Base-by-base conservation (phyloP, 2,888 invertebrate species). In the Oasisia sp. region DNA sequence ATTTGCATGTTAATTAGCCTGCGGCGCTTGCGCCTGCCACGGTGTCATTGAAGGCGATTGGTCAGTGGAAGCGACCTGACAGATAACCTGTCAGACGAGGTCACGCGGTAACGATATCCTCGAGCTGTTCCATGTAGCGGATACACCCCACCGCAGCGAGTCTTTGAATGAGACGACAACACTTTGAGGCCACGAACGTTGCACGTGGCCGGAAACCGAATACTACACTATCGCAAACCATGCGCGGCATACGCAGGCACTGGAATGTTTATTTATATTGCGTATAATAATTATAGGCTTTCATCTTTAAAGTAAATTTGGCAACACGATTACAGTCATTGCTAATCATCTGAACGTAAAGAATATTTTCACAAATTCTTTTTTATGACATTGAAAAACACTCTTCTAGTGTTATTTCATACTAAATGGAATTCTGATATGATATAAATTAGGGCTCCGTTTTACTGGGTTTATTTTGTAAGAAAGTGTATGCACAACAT, bases 21-120 rank as follows among this genome's bases (percentile, higher is more conserved):
- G 74, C 74, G 74, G 74, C 74, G 74, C 74, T 27, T 4, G 74
- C 74, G 74, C 74, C 5, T 74, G 74, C 27, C 74, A 27, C 74
- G 74, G 27, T 3, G 74, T 74, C 74, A 74, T 27, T 74, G 74
- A 74, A 74, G 14, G 74, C 74, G 74, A 74, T 74, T 74, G 74
- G 74, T 74, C 74, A 74, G 74, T 74, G 27, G 74, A 74, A 19
- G 74, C 74, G 74, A 7, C 74, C 27, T 74, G 74, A 74, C 74
- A n/a, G 74, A 74, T 74, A 74, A 74, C 74, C 74, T 74, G 74
- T 74, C 74, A 74, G 74, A n/a, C 14, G 74, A 74, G 74, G 74
- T 74, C 74, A 74, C 74, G 74, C 74, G 4, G 74, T 74, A 74
- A 74, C 74, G 74, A 19, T 19, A 74, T 74, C 74, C 74, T 74